Base-by-base conservation (phyloP, 64 coral and sea anemone species). In the Porites australiensis region DNA sequence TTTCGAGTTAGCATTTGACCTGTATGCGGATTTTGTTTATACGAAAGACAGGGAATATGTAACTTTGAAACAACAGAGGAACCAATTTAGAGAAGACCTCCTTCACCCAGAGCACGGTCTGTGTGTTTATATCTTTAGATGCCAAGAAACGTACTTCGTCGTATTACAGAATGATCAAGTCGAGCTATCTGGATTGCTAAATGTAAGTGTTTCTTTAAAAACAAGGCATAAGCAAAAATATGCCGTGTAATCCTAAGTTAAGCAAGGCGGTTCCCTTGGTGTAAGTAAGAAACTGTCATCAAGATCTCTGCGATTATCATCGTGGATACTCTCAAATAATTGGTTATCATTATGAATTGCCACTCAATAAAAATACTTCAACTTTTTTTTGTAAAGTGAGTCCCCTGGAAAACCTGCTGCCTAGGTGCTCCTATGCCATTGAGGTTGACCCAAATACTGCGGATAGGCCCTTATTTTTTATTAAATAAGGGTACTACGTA, bases 21-120 rank as follows among this genome's bases (percentile, higher is more conserved):
- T 79, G 46, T 79, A 79, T 79, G 77, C 77, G 77, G 77, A 79
- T 79, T 79, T 79, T 79, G 77, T 79, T 79, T 79, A 79, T 16
- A 79, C 77, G 77, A 79, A 79, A 11, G 64, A 67, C 64, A 67
- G 64, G 15, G 73, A 76, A 76, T 76, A 76, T 76, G 73, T 76
- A 19, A 76, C 73, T 76, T 76, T 76, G 73, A 19, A 76, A 76
- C 73, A 76, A 45, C 48, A 76, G 73, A 76, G 73, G 19, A 21
- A 76, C 73, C 73, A 76, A 67, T 67, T 67, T 13, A 67, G 64
- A 13, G 63, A 67, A 67, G 64, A 67, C 64, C 51, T 79, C 51
- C 77, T 13, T 12, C 77, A 79, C 45, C 51, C 77, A 79, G 77
- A 79, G 51, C 77, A 79, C 51, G 77, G 77, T 8, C 77, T 79